These are phyloP conservation scores for Entomobrya multifasciata DNA, from an alignment of 2,888 invertebrate genomes.

Conservation along the genomic window DNA sequence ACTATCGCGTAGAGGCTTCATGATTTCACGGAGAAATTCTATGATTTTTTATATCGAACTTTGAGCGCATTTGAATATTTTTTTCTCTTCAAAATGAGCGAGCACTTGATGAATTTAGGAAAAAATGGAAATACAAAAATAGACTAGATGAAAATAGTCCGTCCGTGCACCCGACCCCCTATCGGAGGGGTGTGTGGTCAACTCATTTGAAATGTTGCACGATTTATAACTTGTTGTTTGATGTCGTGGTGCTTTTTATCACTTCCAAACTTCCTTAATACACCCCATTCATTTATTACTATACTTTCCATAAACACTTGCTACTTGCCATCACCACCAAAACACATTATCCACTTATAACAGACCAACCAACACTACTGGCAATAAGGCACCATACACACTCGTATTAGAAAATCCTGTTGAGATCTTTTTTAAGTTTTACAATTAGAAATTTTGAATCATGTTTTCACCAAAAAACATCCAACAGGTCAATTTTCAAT, in stretches of 20 bases:
- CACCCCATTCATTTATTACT: slow-evolving; percentile 32
- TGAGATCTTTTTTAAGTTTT: slow-evolving; percentile 16
- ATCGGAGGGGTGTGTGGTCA: slow-evolving; percentile 55
- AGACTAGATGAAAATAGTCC: slow-evolving; percentile 64
- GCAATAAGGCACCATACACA: slow-evolving; percentile 1
- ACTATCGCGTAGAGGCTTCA: slow-evolving; percentile 34
- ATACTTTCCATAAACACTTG: neutral
- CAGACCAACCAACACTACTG: slow-evolving; percentile 38
- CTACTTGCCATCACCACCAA: neutral
- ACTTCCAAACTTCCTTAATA: slow-evolving; percentile 53
- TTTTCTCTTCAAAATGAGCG: slow-evolving; percentile 8
- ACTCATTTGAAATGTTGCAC: slow-evolving; percentile 57
- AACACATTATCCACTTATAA: slow-evolving; percentile 58
- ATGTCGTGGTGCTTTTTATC: slow-evolving; percentile 55
- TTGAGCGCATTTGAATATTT: slow-evolving; percentile 22
- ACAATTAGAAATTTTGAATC: neutral
- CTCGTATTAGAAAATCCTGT: neutral
- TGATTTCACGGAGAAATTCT: slow-evolving; percentile 42
- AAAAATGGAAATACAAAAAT: slow-evolving; percentile 49
- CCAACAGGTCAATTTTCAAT: neutral
- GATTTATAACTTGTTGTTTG: slow-evolving; percentile 32
- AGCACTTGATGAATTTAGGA: slow-evolving; percentile 12
- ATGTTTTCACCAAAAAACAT: neutral
- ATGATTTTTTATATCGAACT: neutral
- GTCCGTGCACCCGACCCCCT: slow-evolving; percentile 55